These are phyloP conservation scores for Idaea biselata DNA, from an alignment of 2,888 invertebrate genomes.

Conservation along the genomic window DNA sequence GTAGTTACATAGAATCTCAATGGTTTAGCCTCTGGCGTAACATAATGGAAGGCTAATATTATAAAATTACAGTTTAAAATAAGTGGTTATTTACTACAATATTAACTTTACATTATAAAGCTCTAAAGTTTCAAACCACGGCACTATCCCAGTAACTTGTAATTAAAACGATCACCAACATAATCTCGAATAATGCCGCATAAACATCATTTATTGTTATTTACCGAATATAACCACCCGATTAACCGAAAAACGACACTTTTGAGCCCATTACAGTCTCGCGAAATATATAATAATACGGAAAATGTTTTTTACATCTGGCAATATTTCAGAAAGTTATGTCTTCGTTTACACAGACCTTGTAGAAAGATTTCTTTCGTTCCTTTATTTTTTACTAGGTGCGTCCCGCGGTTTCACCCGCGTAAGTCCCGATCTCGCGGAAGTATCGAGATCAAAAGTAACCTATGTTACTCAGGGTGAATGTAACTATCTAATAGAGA, in stretches of 20 bases:
- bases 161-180: constrained; percentile 18
- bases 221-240: constrained; percentile 31
- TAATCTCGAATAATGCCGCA: constrained; percentile 16
- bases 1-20: too few relatives aligned
- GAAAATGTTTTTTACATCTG: constrained; percentile 41
- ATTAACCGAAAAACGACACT: constrained; percentile 36
- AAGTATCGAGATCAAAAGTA: too few relatives aligned
- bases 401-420: too few relatives aligned
- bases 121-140: background rate
- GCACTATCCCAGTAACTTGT: constrained; percentile 8
- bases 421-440: too few relatives aligned
- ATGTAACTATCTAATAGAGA: too few relatives aligned
- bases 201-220: constrained; percentile 30
- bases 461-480: too few relatives aligned
- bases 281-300: constrained; percentile 27
- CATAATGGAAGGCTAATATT: background rate
- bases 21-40: too few relatives aligned
- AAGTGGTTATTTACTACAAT: too few relatives aligned
- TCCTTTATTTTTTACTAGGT: too few relatives aligned
- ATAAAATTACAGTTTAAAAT: background rate
- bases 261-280: constrained; percentile 35
- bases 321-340: constrained; percentile 55
- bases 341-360: constrained; percentile 34
- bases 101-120: background rate
- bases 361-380: constrained; percentile 46